Evolutionary conservation across 2,113 vertebrate species (phyloP), one percentile per base, ranked within the genome.

Genomic region (Crotalus viridis): DNA sequence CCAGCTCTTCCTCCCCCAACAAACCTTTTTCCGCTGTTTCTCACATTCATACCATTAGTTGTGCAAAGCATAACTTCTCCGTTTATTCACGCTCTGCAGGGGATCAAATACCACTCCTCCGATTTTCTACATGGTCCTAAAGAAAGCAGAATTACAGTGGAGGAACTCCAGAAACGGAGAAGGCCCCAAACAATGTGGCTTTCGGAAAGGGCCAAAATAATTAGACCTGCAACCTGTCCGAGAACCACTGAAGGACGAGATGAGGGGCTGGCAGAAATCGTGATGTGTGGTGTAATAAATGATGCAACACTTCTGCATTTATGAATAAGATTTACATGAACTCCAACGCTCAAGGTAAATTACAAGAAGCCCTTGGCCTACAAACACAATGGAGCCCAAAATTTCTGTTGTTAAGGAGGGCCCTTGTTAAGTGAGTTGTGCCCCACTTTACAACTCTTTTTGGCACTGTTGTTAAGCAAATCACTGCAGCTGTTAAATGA

Each of bases 61-160:
- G 88, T 92, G 94, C 94, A 81, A 89, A 55, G 88, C 88, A 85
- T 74, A 43, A 85, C 88, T 89, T 81, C 46, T 64, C 92, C 3
- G 85, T 93, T 89, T n/a, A 48, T 91, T 89, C 92, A 87, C 5
- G 56, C 93, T 56, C 89, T 43, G 94, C 94, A 39, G 95, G 94
- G 96, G 89, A 87, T 92, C 92, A 87, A 89, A 92, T 86, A 91
- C 90, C 90, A 24, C 89, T 10, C 39, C 43, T 92, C 85, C 46
- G 91, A 87, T 93, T 95, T 81, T 95, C 93, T 94, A 51, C 94
- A 33, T 87, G 95, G 95, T 95, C 95, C 96, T 96, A 95, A 55
- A 97, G 96, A 91, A 88, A 95, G 95, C 61, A 85, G 91, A 19
- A 90, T 96, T 90, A 54, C 1, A 64, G n/a, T 21, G 59, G 48